These are phyloP conservation scores for Axea sp. DNA, from an alignment of 2,888 invertebrate genomes.

Conservation along the genomic window DNA sequence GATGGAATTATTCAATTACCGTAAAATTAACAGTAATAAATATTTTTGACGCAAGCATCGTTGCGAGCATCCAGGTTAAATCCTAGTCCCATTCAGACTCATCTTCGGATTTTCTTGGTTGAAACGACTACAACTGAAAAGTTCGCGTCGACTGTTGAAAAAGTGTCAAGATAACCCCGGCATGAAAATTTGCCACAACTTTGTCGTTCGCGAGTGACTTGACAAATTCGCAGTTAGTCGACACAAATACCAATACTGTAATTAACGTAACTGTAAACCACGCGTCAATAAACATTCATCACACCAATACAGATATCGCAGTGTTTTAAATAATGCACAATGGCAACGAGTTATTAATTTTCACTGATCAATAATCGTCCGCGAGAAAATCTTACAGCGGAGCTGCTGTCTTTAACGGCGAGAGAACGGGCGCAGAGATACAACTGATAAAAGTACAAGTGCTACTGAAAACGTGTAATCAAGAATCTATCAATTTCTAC, in stretches of 20 bases:
- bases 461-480: constrained; percentile 57
- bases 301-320: not conserved
- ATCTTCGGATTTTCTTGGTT: too few relatives aligned
- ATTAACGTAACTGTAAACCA: constrained; percentile 24
- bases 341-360: constrained; percentile 42
- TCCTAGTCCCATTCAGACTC: too few relatives aligned
- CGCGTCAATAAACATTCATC: constrained; percentile 22
- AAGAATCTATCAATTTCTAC: constrained; percentile 22
- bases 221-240: constrained; percentile 11
- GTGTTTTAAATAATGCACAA: constrained; percentile 42
- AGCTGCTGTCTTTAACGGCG: constrained; percentile 21
- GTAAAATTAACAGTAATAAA: too few relatives aligned
- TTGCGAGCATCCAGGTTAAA: too few relatives aligned
- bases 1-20: too few relatives aligned
- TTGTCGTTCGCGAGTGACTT: too few relatives aligned
- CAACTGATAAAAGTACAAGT: constrained; percentile 37
- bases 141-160: too few relatives aligned
- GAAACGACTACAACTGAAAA: too few relatives aligned
- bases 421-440: constrained; percentile 32
- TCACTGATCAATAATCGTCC: constrained; percentile 32
- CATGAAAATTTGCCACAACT: too few relatives aligned
- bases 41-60: too few relatives aligned
- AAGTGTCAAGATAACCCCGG: too few relatives aligned
- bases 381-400: constrained; percentile 12
- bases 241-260: constrained; percentile 30